Percentiles rank a stretch among this genome's conserved stretches.
Evolutionary conservation across 2,888 invertebrate genomes (phyloP).

Genomic region (Ganaspis brasiliensis): DNA sequence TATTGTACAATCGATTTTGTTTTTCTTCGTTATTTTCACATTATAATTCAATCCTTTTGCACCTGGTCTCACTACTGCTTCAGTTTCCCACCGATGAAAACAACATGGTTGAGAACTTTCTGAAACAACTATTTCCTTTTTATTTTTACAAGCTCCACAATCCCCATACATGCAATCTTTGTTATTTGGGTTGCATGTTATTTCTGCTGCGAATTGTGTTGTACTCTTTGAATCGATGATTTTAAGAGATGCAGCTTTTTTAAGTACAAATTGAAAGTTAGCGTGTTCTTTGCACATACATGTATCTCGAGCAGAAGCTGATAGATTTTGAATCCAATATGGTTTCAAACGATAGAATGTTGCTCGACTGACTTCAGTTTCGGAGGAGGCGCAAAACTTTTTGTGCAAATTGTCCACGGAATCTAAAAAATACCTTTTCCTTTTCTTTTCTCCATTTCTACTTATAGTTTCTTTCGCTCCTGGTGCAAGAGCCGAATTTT

Average conservation of each 20-base stretch:
- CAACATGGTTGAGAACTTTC: conserved; percentile 38
- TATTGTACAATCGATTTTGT: conserved; percentile 37
- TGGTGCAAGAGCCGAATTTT: conserved; percentile 52
- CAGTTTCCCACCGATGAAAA: conserved; percentile 48
- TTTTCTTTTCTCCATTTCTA: conserved; percentile 47
- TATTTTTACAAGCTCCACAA: conserved; percentile 40
- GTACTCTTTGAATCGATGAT: conserved; percentile 39
- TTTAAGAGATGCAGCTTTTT: conserved; percentile 42
- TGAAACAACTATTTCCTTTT: conserved; percentile 26
- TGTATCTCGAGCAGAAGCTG: conserved; percentile 41
- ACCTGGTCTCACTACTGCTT: conserved; percentile 35
- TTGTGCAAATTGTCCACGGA: conserved; percentile 46
- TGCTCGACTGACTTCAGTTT: conserved; percentile 41
- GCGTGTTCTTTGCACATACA: conserved; percentile 45
- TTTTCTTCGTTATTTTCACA: conserved; percentile 48
- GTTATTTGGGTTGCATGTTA: conserved; percentile 26
- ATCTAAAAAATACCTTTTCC: conserved; percentile 50
- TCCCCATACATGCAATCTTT: conserved; percentile 47
- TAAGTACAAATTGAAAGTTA: conserved; percentile 47
- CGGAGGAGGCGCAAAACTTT: conserved; percentile 43
- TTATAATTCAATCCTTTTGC: conserved; percentile 47
- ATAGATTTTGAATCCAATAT: conserved; percentile 46
- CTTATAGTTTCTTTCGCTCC: conserved; percentile 49
- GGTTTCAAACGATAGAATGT: conserved; percentile 47
- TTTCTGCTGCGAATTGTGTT: conserved; percentile 22